These are phyloP conservation scores for Parnassius mnemosyne DNA, from an alignment of 2,888 invertebrate species.

Conservation along the genomic window DNA sequence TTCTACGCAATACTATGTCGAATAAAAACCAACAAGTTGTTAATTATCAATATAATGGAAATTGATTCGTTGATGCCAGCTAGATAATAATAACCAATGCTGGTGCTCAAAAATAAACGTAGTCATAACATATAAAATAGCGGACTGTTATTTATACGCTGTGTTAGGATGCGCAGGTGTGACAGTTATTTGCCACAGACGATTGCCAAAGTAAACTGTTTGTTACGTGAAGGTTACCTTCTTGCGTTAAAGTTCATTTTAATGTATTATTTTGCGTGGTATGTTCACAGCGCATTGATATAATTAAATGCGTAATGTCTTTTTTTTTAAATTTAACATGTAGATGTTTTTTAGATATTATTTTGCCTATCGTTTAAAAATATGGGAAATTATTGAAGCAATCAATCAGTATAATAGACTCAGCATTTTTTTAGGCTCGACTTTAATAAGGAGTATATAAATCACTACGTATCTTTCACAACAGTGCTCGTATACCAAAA, in stretches of 20 bases:
- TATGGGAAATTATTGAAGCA: too few relatives aligned
- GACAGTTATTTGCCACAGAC: constrained; percentile 39
- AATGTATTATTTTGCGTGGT: background rate
- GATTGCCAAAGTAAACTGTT: constrained; percentile 43
- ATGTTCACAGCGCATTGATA: too few relatives aligned
- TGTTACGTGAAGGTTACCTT: constrained; percentile 28
- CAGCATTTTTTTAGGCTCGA: too few relatives aligned
- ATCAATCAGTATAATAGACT: too few relatives aligned
- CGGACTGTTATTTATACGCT: constrained; percentile 37
- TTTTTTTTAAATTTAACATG: too few relatives aligned
- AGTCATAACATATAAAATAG: constrained; percentile 32
- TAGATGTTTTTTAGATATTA: too few relatives aligned
- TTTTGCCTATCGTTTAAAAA: too few relatives aligned
- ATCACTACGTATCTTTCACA: too few relatives aligned
- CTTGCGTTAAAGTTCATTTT: background rate
- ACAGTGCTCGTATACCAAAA: too few relatives aligned
- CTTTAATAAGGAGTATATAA: too few relatives aligned
- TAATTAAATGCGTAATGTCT: too few relatives aligned
- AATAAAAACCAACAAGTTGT: background rate
- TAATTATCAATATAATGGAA: constrained; percentile 4
- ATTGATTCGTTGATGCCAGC: constrained; percentile 23
- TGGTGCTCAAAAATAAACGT: constrained; percentile 34
- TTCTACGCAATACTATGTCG: too few relatives aligned
- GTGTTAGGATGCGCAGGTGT: constrained; percentile 45
- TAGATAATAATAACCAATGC: constrained; percentile 24